Base-by-base conservation (phyloP, 2,797 vertebrate species). In the Taeniopygia guttata region DNA sequence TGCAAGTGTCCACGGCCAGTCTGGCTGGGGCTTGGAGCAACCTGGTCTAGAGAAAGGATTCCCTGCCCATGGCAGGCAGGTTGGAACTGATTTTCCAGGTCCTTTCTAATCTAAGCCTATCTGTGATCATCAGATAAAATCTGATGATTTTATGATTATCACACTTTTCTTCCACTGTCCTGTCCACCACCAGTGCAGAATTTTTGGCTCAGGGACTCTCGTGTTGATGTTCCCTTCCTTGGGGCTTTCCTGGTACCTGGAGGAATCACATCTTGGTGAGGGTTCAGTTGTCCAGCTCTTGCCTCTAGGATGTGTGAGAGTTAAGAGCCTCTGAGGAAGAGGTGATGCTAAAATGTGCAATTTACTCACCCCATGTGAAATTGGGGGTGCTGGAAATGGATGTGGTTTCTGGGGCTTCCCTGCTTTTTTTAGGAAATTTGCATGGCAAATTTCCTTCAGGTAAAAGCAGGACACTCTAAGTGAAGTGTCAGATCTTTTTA, bases 151-250 rank as follows among this genome's bases (percentile, higher is more conserved):
- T 29, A 25, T 25, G 23, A 34, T 58, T 42, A 12, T 78, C 43
- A 40, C 14, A 5, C 26, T 72, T 75, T 36, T 32, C 10, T 58
- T 80, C 0, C 1, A 21, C 17, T 32, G 14, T 30, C 16, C 11
- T 51, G n/a, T 36, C 25, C 19, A 5, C 6, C 12, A 8, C 3
- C 23, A 36, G 16, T 11, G 12, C 26, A 68, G 64, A 59, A n/a
- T 0, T 0, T 0, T 2, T 49, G 21, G 29, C 29, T 45, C 22
- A 16, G 21, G 43, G 29, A 17, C 40, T 43, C 14, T 8, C 23
- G 7, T 2, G 3, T 46, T 20, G 49, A 16, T 36, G 16, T n/a
- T 62, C 1, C 9, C 13, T 77, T 70, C 20, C 16, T 46, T 60
- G 43, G n/a, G 26, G 32, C 4, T 68, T 30, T 72, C 32, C 8